phyloP scores from a whole-genome alignment of 2,113 vertebrate species.

The Pseudorectes ferrugineus region DNA sequence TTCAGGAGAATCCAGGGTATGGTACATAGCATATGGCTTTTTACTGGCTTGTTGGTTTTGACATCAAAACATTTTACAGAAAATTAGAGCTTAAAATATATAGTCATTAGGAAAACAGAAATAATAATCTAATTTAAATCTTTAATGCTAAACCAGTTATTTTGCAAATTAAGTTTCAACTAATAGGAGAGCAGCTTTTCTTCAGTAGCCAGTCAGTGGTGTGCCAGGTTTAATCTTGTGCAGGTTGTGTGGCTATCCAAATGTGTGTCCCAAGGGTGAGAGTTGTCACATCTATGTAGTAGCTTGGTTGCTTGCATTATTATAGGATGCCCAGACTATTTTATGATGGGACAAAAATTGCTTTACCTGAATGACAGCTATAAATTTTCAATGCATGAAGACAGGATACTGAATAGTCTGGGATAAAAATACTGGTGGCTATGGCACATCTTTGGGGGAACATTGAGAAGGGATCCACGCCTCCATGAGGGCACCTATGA shows the following conservation, averaged over 20 bases:
- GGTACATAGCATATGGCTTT: neutral
- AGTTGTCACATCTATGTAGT: accelerated
- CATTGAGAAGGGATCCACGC: accelerated
- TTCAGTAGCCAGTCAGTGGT: neutral
- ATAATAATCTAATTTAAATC: neutral
- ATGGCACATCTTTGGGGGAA: neutral
- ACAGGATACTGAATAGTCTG: neutral
- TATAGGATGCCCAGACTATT: neutral
- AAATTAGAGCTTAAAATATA: neutral
- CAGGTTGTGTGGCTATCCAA: neutral
- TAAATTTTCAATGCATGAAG: neutral
- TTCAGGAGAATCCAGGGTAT: neutral
- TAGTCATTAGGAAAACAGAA: neutral
- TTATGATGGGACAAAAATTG: neutral
- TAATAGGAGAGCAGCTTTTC: neutral
- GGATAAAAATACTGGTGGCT: neutral
- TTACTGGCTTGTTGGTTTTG: neutral
- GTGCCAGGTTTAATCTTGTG: neutral
- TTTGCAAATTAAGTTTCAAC: neutral
- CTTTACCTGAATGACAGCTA: neutral
- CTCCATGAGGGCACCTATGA: accelerated
- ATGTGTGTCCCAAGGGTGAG: accelerated
- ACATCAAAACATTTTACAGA: neutral
- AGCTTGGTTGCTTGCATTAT: neutral
- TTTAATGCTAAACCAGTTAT: neutral